These are phyloP conservation scores for Sphaerodactylus townsendi DNA, from an alignment of 2,113 vertebrate species.

Conservation along the genomic window DNA sequence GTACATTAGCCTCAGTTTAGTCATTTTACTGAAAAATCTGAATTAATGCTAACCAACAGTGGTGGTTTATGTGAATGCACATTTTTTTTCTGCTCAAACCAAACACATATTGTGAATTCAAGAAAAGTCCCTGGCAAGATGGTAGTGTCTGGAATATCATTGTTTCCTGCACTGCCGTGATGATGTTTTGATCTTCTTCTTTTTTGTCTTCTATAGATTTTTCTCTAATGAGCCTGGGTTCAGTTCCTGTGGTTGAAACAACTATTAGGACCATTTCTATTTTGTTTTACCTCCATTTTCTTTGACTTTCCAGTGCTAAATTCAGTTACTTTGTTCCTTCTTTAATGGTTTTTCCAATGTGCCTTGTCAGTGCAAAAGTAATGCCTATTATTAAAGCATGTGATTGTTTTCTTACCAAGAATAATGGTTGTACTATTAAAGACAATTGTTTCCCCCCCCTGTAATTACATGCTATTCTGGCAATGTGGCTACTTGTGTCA, in stretches of 20 bases:
- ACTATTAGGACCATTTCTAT: not conserved
- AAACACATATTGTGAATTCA: not conserved
- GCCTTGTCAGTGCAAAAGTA: not conserved
- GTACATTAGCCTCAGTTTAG: too few relatives aligned
- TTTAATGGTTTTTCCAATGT: not conserved
- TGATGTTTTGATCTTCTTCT: not conserved
- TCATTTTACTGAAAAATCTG: too few relatives aligned
- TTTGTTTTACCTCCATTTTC: not conserved
- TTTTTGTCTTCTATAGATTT: not conserved
- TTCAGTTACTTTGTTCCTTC: not conserved
- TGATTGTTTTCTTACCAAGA: not conserved
- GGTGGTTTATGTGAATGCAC: too few relatives aligned
- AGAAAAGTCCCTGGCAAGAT: not conserved
- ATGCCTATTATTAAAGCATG: conserved; percentile 9
- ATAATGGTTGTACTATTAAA: not conserved
- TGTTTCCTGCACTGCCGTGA: not conserved
- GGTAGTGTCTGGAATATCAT: not conserved
- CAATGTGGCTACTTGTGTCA: not conserved
- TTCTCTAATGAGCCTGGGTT: not conserved
- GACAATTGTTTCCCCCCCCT: not conserved
- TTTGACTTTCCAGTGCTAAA: not conserved
- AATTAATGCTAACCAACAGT: too few relatives aligned
- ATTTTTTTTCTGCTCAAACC: not conserved
- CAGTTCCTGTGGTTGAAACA: not conserved
- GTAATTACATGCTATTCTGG: conserved; percentile 3